phyloP scores from a whole-genome alignment of 2,888 invertebrate species.

The Prionchulus punctatus region DNA sequence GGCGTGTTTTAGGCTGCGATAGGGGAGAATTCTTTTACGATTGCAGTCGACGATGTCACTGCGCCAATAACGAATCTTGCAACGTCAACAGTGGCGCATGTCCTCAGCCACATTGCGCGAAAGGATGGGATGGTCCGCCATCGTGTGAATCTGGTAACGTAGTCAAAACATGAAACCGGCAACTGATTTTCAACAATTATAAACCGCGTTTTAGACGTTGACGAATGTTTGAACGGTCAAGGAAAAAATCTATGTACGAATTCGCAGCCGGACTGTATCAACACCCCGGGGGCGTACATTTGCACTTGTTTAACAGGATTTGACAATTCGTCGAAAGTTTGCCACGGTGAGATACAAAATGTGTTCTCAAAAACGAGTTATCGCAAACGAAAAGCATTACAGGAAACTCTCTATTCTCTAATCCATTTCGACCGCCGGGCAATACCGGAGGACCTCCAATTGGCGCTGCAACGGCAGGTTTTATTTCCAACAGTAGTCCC shows the following conservation, averaged over 20 bases:
- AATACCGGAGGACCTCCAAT: too few species aligned
- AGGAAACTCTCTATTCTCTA: too few species aligned
- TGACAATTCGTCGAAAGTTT: conserved; percentile 22
- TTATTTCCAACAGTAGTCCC: too few species aligned
- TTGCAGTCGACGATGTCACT: conserved; percentile 21
- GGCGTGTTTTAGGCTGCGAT: conserved; percentile 9
- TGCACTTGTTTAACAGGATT: conserved; percentile 74
- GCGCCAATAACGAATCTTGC: conserved; percentile 22
- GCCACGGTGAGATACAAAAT: conserved; percentile 12
- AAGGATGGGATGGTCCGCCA: conserved; percentile 25
- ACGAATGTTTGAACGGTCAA: too few species aligned
- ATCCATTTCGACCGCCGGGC: too few species aligned
- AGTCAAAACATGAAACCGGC: not conserved
- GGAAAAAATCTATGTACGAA: conserved; percentile 13
- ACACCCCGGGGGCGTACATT: conserved; percentile 72
- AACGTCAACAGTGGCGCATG: conserved; percentile 26
- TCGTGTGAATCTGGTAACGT: conserved; percentile 21
- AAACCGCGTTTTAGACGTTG: conserved; percentile 50
- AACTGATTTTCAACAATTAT: too few species aligned
- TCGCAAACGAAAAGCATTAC: too few species aligned
- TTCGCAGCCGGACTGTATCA: conserved; percentile 67
- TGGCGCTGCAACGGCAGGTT: too few species aligned
- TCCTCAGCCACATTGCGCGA: conserved; percentile 21
- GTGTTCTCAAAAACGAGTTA: too few species aligned
- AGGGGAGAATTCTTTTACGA: conserved; percentile 14